Evolutionary conservation across 2,797 vertebrate species (phyloP).

Genomic region (Eulemur rubriventer): DNA sequence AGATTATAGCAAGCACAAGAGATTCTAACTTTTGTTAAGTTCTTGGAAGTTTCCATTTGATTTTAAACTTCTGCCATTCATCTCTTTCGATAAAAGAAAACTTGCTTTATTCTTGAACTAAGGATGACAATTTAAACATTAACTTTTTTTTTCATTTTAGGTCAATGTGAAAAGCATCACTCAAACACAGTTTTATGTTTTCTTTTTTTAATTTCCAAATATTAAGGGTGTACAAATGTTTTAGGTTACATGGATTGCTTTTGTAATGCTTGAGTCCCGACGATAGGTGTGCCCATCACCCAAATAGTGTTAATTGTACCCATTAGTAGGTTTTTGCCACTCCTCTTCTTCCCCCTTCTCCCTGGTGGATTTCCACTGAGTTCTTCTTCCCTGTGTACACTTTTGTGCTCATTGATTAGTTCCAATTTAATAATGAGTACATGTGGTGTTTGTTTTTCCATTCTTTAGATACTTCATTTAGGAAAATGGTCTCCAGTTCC

Average conservation of each 20-base stretch:
- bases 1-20: slow-evolving; percentile 59
- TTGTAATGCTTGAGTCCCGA: neutral
- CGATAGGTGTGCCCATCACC: neutral
- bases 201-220: neutral
- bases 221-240: neutral
- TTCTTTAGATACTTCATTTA: neutral
- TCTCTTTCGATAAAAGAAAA: slow-evolving; percentile 32
- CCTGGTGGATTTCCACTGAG: neutral
- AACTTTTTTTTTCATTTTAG: neutral
- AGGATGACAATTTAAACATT: neutral
- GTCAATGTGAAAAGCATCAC: slow-evolving; percentile 10
- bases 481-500: neutral
- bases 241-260: neutral
- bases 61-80: neutral
- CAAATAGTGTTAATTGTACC: neutral
- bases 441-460: neutral
- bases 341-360: neutral
- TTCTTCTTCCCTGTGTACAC: neutral
- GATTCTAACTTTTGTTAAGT: slow-evolving; percentile 33
- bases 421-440: neutral
- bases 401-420: neutral
- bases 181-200: neutral
- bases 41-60: slow-evolving; percentile 60
- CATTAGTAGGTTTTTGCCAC: neutral
- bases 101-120: slow-evolving; percentile 12